These are phyloP conservation scores for Orgyia antiqua DNA, from an alignment of 2,888 invertebrate species.

Conservation along the genomic window DNA sequence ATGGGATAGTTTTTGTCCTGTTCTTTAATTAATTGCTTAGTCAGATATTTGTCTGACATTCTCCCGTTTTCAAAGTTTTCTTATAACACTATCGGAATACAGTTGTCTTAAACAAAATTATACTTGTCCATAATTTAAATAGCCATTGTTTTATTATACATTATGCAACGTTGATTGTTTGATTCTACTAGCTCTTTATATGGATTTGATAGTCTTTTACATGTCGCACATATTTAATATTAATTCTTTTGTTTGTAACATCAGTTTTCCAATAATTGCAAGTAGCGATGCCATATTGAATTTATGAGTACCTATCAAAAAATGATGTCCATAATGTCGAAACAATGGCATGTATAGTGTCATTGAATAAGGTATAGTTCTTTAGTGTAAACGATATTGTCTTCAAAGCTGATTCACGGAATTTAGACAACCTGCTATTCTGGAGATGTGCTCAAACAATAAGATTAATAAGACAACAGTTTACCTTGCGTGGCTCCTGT, in stretches of 20 bases:
- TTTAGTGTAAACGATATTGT: slow-evolving; percentile 46
- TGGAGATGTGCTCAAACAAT: slow-evolving; percentile 28
- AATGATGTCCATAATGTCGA: slow-evolving; percentile 35
- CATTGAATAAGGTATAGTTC: slow-evolving; percentile 38
- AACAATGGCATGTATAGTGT: slow-evolving; percentile 55
- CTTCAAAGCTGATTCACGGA: slow-evolving; percentile 40
- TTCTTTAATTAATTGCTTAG: too few species aligned
- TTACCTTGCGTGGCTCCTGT: slow-evolving; percentile 24
- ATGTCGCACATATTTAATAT: slow-evolving; percentile 5
- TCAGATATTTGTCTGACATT: too few species aligned
- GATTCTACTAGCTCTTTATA: too few species aligned
- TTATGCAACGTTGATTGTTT: too few species aligned
- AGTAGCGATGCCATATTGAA: slow-evolving; percentile 16
- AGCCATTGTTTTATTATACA: too few species aligned
- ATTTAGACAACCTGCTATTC: slow-evolving; percentile 27
- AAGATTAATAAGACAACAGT: slow-evolving; percentile 25
- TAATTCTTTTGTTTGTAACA: slow-evolving; percentile 10
- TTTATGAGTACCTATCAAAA: slow-evolving; percentile 38
- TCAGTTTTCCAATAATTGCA: slow-evolving; percentile 16
- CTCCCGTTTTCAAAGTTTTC: too few species aligned
- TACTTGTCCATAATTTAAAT: too few species aligned
- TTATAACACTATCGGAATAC: too few species aligned
- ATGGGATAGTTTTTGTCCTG: too few species aligned
- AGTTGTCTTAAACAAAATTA: too few species aligned
- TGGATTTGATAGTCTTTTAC: too few species aligned